These are phyloP conservation scores for Plagodis dolabraria DNA, from an alignment of 2,888 invertebrate genomes.

Conservation along the genomic window DNA sequence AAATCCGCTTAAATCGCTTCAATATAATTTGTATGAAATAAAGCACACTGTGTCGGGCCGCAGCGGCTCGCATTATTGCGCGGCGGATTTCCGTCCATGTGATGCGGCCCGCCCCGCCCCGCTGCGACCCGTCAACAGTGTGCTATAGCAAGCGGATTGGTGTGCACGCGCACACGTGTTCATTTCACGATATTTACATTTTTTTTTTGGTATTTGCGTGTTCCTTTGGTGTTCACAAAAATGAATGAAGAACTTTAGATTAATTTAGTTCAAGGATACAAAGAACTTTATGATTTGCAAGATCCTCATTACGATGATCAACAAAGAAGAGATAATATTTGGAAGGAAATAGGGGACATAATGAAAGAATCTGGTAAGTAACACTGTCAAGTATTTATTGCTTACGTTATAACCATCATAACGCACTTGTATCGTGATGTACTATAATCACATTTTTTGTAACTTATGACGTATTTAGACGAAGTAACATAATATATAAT, in stretches of 20 bases:
- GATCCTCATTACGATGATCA: slow-evolving; percentile 15
- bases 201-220: slow-evolving; percentile 17
- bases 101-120: slow-evolving; percentile 10
- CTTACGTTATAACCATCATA: slow-evolving; percentile 7
- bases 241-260: slow-evolving; percentile 14
- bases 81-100: slow-evolving; percentile 12
- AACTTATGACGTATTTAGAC: too few relatives aligned
- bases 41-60: slow-evolving; percentile 11
- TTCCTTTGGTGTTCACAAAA: slow-evolving; percentile 10
- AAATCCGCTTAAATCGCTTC: background rate
- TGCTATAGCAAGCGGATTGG: slow-evolving; percentile 19
- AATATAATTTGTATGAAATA: slow-evolving; percentile 1
- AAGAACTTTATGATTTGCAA: slow-evolving; percentile 13
- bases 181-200: slow-evolving; percentile 9
- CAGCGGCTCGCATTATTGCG: slow-evolving; percentile 18
- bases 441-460: too few relatives aligned
- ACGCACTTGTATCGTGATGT: too few relatives aligned
- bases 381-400: slow-evolving; percentile 8
- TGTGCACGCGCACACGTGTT: slow-evolving; percentile 19
- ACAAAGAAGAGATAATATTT: slow-evolving; percentile 14
- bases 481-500: too few relatives aligned
- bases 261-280: slow-evolving; percentile 12
- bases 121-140: slow-evolving; percentile 17
- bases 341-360: slow-evolving; percentile 8
- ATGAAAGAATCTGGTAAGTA: slow-evolving; percentile 6